Percentiles rank a stretch among this genome's conserved stretches.
phyloP scores from a whole-genome alignment of 2,888 invertebrate genomes.

The Nineta flava region DNA sequence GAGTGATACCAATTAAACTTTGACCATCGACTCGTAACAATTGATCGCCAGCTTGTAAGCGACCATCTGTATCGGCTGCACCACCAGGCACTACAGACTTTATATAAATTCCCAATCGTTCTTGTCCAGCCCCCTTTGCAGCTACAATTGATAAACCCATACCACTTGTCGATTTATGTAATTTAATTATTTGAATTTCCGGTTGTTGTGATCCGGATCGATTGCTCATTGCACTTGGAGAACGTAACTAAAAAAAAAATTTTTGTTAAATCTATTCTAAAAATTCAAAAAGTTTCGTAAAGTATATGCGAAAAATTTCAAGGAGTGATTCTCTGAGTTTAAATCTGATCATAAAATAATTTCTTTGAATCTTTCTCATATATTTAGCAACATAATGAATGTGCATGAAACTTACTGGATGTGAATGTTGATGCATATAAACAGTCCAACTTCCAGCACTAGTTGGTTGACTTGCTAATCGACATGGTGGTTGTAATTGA shows the following conservation, averaged over 20 bases:
- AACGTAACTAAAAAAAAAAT: conserved; percentile 27
- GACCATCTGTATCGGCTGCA: conserved; percentile 83
- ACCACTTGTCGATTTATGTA: conserved; percentile 88
- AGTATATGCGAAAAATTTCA: too few species aligned
- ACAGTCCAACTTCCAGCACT: conserved; percentile 93
- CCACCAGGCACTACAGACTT: conserved; percentile 95
- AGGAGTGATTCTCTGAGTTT: too few species aligned
- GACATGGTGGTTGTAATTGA: conserved; percentile 70
- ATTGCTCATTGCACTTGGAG: conserved; percentile 42
- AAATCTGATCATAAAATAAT: too few species aligned
- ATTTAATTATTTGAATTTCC: conserved; percentile 68
- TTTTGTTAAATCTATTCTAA: conserved; percentile 17
- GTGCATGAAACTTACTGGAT: not conserved
- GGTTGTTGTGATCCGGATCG: conserved; percentile 43
- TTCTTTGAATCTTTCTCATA: too few species aligned
- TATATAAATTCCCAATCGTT: conserved; percentile 85
- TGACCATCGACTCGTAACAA: conserved; percentile 92
- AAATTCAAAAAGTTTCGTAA: not conserved
- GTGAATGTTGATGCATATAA: conserved; percentile 56
- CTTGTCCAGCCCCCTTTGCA: conserved; percentile 72
- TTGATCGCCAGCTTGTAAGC: conserved; percentile 94
- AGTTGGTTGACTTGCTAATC: conserved; percentile 78
- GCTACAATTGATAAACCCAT: conserved; percentile 99
- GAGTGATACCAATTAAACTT: conserved; percentile 70
- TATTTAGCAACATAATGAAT: too few species aligned